Evolutionary conservation across 2,113 vertebrate genomes (phyloP).

Genomic region (Xenus cinereus): DNA sequence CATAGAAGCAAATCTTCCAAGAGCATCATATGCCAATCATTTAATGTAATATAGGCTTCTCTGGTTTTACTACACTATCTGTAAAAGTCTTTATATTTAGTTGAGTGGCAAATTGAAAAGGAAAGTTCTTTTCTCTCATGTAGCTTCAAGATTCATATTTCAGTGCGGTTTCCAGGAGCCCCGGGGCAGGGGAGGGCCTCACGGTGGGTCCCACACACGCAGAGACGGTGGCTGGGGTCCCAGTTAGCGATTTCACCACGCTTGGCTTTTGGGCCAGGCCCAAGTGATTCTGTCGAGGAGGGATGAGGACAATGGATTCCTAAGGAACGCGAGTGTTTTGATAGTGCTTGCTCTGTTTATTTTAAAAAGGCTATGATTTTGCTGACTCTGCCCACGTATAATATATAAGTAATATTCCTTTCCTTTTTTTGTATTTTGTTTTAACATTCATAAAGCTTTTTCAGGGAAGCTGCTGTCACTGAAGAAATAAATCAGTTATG

Average conservation of each 20-base stretch:
- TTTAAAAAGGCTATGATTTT: conserved; percentile 30
- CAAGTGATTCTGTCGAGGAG: neutral
- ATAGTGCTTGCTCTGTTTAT: conserved; percentile 32
- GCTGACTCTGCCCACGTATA: conserved; percentile 36
- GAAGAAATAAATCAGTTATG: conserved; percentile 25
- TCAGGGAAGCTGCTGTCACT: neutral
- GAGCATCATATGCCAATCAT: neutral
- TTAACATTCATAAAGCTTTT: conserved; percentile 19
- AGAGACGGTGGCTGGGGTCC: neutral
- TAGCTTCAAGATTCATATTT: neutral
- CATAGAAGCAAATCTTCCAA: neutral
- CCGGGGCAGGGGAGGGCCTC: neutral
- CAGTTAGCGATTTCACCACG: neutral
- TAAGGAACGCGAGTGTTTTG: conserved; percentile 5
- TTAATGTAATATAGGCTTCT: neutral
- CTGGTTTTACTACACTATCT: neutral
- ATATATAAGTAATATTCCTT: conserved; percentile 32
- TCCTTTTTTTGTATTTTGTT: neutral
- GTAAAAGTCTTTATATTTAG: neutral
- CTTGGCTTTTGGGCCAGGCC: neutral
- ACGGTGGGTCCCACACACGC: neutral
- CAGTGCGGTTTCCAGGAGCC: neutral
- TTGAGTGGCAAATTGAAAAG: neutral
- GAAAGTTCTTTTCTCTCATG: neutral
- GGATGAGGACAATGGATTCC: neutral